These are phyloP conservation scores for Tetragnatha versicolor DNA, from an alignment of 1,140 invertebrate genomes.

Conservation along the genomic window DNA sequence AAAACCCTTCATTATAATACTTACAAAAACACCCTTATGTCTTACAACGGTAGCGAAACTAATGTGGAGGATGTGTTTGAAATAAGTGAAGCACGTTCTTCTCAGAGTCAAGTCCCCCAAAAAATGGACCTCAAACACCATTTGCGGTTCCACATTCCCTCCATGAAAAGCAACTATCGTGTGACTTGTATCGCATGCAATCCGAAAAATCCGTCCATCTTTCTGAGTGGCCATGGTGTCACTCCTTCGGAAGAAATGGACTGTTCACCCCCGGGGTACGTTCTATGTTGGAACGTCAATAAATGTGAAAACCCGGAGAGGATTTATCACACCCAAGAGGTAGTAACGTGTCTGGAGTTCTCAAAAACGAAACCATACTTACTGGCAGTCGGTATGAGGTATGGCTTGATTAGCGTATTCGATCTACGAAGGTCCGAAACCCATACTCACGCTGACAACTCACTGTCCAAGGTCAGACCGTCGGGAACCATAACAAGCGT, in stretches of 20 bases:
- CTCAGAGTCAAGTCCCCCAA: neutral
- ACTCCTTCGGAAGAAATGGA: neutral
- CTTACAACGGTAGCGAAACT: neutral
- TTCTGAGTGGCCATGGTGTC: conserved; percentile 10
- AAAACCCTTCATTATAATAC: conserved; percentile 39
- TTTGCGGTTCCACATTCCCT: conserved; percentile 7
- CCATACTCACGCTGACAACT: neutral
- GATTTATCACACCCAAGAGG: conserved; percentile 29
- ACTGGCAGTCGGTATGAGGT: conserved; percentile 35
- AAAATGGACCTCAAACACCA: neutral
- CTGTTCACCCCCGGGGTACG: neutral
- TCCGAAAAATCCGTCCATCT: conserved; percentile 17
- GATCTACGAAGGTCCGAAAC: conserved; percentile 4
- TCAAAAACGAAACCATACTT: conserved; percentile 19
- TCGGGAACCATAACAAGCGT: conserved; percentile 12
- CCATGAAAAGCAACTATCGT: conserved; percentile 15
- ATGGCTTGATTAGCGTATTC: conserved; percentile 29
- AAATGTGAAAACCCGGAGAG: conserved; percentile 43
- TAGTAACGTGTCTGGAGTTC: conserved; percentile 22
- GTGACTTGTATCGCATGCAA: conserved; percentile 31
- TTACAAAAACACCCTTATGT: conserved; percentile 17
- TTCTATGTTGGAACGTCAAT: conserved; percentile 42
- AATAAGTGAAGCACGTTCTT: neutral
- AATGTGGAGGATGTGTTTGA: neutral
- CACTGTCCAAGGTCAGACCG: neutral